These are phyloP conservation scores for Scopus umbretta DNA, from an alignment of 2,113 vertebrate species.

Conservation along the genomic window DNA sequence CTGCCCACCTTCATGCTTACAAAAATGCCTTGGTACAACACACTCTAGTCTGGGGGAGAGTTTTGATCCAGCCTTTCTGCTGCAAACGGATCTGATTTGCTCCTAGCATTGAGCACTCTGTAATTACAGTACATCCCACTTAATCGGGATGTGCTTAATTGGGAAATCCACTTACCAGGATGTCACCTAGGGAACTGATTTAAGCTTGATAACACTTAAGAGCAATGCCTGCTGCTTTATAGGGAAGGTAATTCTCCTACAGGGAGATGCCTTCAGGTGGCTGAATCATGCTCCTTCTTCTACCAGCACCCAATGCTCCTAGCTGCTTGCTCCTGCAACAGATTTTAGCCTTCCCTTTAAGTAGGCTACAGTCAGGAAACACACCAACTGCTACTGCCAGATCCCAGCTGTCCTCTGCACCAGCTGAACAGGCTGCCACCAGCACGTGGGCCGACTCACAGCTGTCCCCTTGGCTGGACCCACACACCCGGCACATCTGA, in stretches of 20 bases:
- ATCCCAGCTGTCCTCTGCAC: background rate
- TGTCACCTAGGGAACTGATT: conserved; percentile 63
- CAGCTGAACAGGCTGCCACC: background rate
- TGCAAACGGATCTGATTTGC: background rate
- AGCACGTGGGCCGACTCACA: background rate
- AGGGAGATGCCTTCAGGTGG: conserved; percentile 57
- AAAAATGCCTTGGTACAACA: background rate
- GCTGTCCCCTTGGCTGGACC: background rate
- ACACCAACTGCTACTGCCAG: background rate
- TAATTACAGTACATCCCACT: conserved; percentile 60
- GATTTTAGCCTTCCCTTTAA: conserved; percentile 31
- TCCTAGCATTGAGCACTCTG: background rate
- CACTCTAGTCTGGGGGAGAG: background rate
- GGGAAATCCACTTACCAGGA: conserved; percentile 62
- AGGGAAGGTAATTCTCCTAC: conserved; percentile 51
- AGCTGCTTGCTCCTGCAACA: conserved; percentile 26
- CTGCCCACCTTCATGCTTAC: background rate
- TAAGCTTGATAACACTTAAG: conserved; percentile 53
- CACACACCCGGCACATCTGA: fast-evolving
- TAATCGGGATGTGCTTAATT: conserved; percentile 61
- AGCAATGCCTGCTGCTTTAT: conserved; percentile 50
- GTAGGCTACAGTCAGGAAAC: conserved; percentile 42
- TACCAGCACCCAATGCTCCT: background rate
- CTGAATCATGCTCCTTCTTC: conserved; percentile 20
- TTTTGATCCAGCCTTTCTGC: background rate